Evolutionary conservation across 2,113 vertebrate species (phyloP).

Genomic region (Felis chaus): DNA sequence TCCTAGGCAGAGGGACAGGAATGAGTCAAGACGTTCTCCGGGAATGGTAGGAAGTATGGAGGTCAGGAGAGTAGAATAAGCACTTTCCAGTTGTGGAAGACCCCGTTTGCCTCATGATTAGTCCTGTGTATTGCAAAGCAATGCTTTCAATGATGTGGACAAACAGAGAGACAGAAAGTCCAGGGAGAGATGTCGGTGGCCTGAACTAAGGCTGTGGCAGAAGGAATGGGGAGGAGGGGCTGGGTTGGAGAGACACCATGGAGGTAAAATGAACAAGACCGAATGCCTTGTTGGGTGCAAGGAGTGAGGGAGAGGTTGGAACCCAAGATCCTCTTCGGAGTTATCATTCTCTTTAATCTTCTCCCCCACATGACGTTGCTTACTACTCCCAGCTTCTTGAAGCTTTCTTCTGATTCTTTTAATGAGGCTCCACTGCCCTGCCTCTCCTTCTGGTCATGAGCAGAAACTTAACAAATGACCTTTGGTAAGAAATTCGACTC

Average conservation of each 20-base stretch:
- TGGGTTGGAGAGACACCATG: not conserved
- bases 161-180: not conserved
- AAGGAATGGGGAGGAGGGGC: not conserved
- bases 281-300: not conserved
- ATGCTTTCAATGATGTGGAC: not conserved
- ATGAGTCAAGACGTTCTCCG: not conserved
- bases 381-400: not conserved
- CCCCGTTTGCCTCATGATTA: not conserved
- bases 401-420: conserved; percentile 27
- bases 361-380: not conserved
- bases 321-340: not conserved
- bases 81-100: not conserved
- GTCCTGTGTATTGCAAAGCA: not conserved
- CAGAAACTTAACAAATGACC: not conserved
- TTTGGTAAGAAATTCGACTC: conserved; percentile 28
- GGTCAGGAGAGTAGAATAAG: not conserved
- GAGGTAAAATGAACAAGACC: not conserved
- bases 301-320: not conserved
- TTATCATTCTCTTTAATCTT: not conserved
- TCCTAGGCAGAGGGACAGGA: not conserved
- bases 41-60: not conserved
- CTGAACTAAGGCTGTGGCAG: not conserved
- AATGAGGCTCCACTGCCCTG: not conserved
- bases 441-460: conserved; percentile 43
- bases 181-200: not conserved